Base-by-base conservation (phyloP, 1,140 invertebrate species). In the Zophobas atratus region DNA sequence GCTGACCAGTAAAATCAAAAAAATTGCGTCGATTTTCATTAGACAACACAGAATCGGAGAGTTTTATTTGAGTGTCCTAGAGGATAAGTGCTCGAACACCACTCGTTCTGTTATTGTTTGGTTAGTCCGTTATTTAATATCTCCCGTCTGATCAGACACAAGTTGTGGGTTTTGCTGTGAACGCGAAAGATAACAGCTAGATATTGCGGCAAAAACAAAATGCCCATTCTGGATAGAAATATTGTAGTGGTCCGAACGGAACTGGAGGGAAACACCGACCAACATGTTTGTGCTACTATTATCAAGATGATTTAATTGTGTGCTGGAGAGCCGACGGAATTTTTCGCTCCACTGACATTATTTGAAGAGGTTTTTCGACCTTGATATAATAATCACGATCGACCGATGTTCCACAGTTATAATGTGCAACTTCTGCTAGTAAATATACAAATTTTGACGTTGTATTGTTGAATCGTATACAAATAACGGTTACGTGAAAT, bases 41-140 rank as follows among this genome's bases (percentile, higher is more conserved):
- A 41, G 39, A 43, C n/a, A 6, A 67, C 36, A 67, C 60, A 67
- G 39, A 67, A 67, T 67, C 60, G 39, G 43, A 8, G 60, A 67
- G 38, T 67, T 67, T 67, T 67, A 67, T 67, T 67, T 20, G 60
- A 67, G 60, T 43, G 60, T 67, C 60, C 60, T 67, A 67, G 60
- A 67, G 67, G 60, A 75, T 55, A 77, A 74, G 71, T 77, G 75
- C 60, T 77, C 35, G 41, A 72, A 71, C 71, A 72, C 33, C 53
- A 60, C 67, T 77, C 70, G 63, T 75, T 48, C 55, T 74, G 70
- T 79, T 79, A 81, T 82, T 82, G 81, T 81, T 82, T 81, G 81
- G 63, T 80, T 78, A 81, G 81, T 81, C 80, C 77, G 77, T 82
- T 82, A 81, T 82, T 81, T 82, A 82, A 82, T 82, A 82, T 82